Conservation (phyloP, 2,113 vertebrate species). For the Anhinga anhinga region DNA sequence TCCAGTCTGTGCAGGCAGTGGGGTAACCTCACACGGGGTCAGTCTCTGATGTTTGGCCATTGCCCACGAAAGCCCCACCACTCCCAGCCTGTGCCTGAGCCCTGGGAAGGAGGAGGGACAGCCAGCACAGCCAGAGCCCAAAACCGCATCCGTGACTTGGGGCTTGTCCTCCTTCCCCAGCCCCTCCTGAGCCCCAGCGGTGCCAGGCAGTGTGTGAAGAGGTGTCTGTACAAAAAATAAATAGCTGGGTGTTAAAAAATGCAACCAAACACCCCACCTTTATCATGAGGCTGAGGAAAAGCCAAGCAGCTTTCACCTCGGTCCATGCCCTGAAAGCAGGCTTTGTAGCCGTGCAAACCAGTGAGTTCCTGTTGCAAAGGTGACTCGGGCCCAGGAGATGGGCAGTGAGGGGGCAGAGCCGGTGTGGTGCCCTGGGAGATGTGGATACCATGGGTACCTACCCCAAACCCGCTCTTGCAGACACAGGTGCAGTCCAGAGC, state of each 20-base stretch:
- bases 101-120: neutral
- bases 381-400: fast-evolving
- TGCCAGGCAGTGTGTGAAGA: neutral
- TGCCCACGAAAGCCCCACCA: neutral
- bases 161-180: neutral
- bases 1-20: neutral
- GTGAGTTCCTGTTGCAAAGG: neutral
- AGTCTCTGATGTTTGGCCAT: neutral
- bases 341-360: neutral
- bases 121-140: neutral
- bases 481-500: neutral
- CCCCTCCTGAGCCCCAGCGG: neutral
- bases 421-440: fast-evolving
- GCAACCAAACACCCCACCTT: neutral
- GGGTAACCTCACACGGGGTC: fast-evolving
- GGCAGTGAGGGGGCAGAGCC: neutral
- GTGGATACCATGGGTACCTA: neutral
- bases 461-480: neutral
- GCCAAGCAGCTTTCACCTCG: neutral
- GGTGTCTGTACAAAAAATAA: neutral
- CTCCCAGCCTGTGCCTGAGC: neutral
- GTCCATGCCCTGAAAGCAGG: fast-evolving
- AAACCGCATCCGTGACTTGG: neutral
- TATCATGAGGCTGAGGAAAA: neutral
- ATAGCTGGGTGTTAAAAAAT: neutral